Base-by-base conservation (phyloP, 1,140 invertebrate genomes). In the Euglossa dilemma region DNA sequence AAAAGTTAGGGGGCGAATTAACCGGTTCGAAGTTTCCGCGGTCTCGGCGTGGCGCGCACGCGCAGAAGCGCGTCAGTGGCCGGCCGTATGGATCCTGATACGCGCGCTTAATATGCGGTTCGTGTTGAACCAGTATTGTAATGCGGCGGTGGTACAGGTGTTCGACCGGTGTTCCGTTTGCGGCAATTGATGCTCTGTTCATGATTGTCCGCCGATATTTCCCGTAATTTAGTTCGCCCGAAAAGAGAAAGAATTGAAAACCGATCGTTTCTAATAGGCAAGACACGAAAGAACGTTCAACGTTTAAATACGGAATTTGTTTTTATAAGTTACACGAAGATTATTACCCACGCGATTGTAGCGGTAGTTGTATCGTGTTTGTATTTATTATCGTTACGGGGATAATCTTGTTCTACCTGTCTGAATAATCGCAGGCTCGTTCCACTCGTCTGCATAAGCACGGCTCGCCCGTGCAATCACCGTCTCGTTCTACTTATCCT, bases 51-150 rank as follows among this genome's bases (percentile, higher is more conserved):
- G 12, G 50, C 9, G 18, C 25, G 69, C 45, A 52, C 36, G 25
- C 50, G 16, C 25, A 12, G n/a, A 71, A 25, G 18, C 23, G 69
- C 25, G 47, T 20, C 20, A 71, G 45, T 8, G 23, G 11, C 7
- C 7, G n/a, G 6, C 12, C 45, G 45, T 69, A 69, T 47, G 43
- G 43, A 69, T 69, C 36, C 64, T 45, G n/a, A 47, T 69, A 69
- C 66, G 23, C 12, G 7, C 14, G 66, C n/a, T 69, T 69, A 69
- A 69, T 69, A 69, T 69, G 66, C 66, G 45, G 43, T 69, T 69
- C 66, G 66, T 45, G 66, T 69, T 69, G 23, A 69, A 69, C 66
- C 45, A 47, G 64, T 66, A 66, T 66, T 66, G 64, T 66, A 66
- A 66, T 66, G 20, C 64, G 7, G 66, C 66, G 12, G 23, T 25